Evolutionary conservation across 2,888 invertebrate species (phyloP), one percentile per base, ranked within the genome.

Genomic region (Callyntrura guangdongensis): DNA sequence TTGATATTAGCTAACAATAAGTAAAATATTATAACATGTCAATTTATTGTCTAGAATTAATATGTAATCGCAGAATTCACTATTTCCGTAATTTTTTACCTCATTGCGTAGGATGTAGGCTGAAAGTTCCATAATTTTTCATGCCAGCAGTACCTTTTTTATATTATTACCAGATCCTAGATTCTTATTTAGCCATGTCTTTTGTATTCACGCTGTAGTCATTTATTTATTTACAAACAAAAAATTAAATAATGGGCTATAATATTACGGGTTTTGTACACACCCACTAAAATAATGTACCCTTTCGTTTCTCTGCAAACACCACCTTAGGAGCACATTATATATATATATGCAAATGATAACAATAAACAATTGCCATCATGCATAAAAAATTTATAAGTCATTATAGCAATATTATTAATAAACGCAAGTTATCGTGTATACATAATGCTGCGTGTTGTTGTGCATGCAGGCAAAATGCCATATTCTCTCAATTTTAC

Each of bases 241-340:
- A 83, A n/a, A 83, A 83, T 83, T 83, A 83, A 64, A 83, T 83
- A 83, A 83, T 83, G 64, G 81, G 64, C 47, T 47, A 64, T 83
- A 83, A 64, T 64, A 64, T 36, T 47, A 61, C 61, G 83, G 49
- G 74, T 74, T 49, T 22, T 47, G 6, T 25, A 61, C 83, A 61
- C 83, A 83, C 83, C 83, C 83, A 47, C 64, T 17, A 20, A 64
- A 64, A 14, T 6, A n/a, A 8, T 20, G 20, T 22, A 22, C 64
- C n/a, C 20, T 9, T 22, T n/a, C n/a, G n/a, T 17, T 79, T 79
- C 77, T 36, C 17, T 14, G 20, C 22, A 5, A n/a, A 53, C 27
- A 14, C 20, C 17, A 22, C 53, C 59, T 22, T 81, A n/a, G n/a
- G 8, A 14, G 17, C 14, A 17, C 59, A 27, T 81, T 74, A 5